Evolutionary conservation across 2,797 vertebrate genomes (phyloP).

Genomic region (Anomalospiza imberbis): DNA sequence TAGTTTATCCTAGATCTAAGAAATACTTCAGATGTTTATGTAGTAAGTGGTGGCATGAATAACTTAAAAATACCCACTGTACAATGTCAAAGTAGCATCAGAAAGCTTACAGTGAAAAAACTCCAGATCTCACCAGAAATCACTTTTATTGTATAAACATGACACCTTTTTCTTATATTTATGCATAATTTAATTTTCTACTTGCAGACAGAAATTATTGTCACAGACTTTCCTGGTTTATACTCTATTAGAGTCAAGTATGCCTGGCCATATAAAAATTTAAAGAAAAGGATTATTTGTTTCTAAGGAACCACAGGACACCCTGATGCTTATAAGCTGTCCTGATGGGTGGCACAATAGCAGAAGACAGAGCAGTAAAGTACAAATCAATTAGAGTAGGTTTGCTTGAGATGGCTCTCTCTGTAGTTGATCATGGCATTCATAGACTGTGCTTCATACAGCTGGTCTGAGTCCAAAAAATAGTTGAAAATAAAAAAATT

Average conservation of each 20-base stretch:
- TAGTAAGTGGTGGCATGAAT: not conserved
- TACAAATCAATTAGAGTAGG: not conserved
- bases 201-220: not conserved
- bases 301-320: not conserved
- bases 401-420: not conserved
- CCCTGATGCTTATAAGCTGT: not conserved
- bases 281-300: not conserved
- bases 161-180: not conserved
- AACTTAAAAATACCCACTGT: not conserved
- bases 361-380: not conserved
- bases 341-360: not conserved
- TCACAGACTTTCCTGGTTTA: not conserved
- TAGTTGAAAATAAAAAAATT: too few species aligned
- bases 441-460: not conserved
- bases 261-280: not conserved
- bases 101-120: not conserved
- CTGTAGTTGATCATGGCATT: not conserved
- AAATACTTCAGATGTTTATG: slow-evolving; percentile 11
- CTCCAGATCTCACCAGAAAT: not conserved
- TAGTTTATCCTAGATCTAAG: slow-evolving; percentile 5
- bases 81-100: not conserved
- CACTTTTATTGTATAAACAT: not conserved
- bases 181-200: not conserved
- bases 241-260: not conserved
- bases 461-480: not conserved